Conservation (phyloP, 2,113 vertebrate genomes). For the Stegastes partitus region DNA sequence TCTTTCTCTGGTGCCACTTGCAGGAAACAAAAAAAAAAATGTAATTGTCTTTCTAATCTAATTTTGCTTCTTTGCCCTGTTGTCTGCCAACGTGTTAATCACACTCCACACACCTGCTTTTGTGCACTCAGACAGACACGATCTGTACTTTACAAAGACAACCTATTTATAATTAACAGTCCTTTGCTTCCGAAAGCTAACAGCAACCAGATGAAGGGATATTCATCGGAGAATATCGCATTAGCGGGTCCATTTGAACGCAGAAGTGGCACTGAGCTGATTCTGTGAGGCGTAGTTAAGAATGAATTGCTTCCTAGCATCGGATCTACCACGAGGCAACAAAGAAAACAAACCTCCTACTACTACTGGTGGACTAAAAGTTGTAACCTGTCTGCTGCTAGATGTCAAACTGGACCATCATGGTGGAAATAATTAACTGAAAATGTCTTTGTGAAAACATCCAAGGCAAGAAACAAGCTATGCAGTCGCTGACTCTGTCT, state of each 20-base stretch:
- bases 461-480: too few relatives aligned
- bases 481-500: too few relatives aligned
- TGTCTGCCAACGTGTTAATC: conserved; percentile 60
- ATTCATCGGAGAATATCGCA: conserved; percentile 16
- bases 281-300: not conserved
- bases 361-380: too few relatives aligned
- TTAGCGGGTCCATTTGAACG: not conserved
- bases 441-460: too few relatives aligned
- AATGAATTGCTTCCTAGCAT: too few relatives aligned
- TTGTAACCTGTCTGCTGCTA: too few relatives aligned
- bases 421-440: too few relatives aligned
- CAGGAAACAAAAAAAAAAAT: conserved; percentile 2
- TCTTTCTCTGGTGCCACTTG: not conserved
- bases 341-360: too few relatives aligned
- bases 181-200: conserved; percentile 25
- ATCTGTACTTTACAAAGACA: conserved; percentile 29
- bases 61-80: conserved; percentile 49
- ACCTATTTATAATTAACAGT: conserved; percentile 19
- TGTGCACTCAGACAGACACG: not conserved
- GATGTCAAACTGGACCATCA: too few relatives aligned
- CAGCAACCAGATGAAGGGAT: conserved; percentile 1
- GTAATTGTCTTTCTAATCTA: conserved; percentile 52
- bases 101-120: conserved; percentile 44
- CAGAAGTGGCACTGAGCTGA: not conserved
- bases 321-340: too few relatives aligned